Evolutionary conservation across 2,113 vertebrate species (phyloP), one percentile per base, ranked within the genome.

Genomic region (Triplophysa tibetana): DNA sequence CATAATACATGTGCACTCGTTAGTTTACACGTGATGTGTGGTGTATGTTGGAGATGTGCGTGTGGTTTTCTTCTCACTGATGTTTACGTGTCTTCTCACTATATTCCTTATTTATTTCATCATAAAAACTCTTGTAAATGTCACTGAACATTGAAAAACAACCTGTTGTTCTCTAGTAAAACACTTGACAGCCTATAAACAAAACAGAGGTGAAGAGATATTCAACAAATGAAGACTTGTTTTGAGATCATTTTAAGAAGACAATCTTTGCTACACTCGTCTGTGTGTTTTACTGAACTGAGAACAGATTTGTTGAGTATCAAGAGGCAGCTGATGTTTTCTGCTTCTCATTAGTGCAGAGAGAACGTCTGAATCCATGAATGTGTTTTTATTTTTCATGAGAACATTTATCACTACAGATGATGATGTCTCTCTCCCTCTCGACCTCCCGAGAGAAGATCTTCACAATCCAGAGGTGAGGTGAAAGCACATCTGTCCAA

Each of bases 401-500:
- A 88, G 87, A 87, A 87, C 85, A 92, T 85, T 81, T 84, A 91
- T 90, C 82, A 68, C 86, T 82, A 78, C 79, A 85, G 84, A 88
- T 80, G 67, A 87, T 85, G 83, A 90, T 86, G 87, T 89, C 88
- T 86, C 84, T 83, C 83, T 79, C 80, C 81, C 85, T 80, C 77
- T 83, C 69, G 64, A 78, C 72, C 76, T 62, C 76, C 33, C 80
- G 81, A 73, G 83, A 84, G 87, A 84, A 62, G 69, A 89, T 82
- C 79, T 84, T 69, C 87, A 58, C 84, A 70, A 79, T 67, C 70
- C 82, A 72, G 73, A 83, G 69, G 43, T 58, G 77, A 86, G 85
- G 86, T 89, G 89, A 85, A 86, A 70, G 80, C 86, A 85, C 91
- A 92, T 91, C 91, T 91, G 90, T 92, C 88, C 83, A 91, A 92